Evolutionary conservation across 2,888 invertebrate genomes (phyloP), one percentile per base, ranked within the genome.

Genomic region (Acrobeloides nanus): DNA sequence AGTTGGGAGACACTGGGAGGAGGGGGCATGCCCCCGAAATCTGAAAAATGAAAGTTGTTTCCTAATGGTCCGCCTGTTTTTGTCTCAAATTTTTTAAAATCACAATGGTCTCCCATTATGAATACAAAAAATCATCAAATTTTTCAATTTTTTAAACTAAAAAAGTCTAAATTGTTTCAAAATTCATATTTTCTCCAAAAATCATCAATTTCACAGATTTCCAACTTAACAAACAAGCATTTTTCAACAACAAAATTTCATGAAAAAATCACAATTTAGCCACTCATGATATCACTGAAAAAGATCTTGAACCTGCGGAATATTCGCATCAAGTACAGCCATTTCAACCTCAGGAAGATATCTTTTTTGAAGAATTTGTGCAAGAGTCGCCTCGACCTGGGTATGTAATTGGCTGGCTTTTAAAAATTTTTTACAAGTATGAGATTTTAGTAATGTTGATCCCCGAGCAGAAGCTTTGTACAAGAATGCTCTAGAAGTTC

Each of bases 401-500:
- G 50, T 50, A 34, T 10, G 8, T 37, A 7, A 1, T 26, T 26
- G 12, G 7, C 10, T 18, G 20, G 20, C 4, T 5, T 7, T 21
- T 27, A 2, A 34, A 15, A 37, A 25, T 10, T 7, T 18, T 4
- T 26, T 47, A 15, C 23, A 25, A 3, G 15, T 45, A 24, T n/a
- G n/a, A n/a, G 31, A 33, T 39, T 53, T 50, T 40, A 56, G 43
- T n/a, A 29, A 31, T 17, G 20, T 43, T 8, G 32, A 53, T 26
- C 29, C 42, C 4, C 47, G 84, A 80, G 89, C 84, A 27, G 83
- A 86, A 75, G 80, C 81, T 35, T 74, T 87, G 20, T 89, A 82
- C 72, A 83, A 84, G 25, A 79, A 79, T 38, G 88, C 85, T 0
- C 79, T 83, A 68, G 79, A 77, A 33, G 80, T 85, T 64, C 75